phyloP scores from a whole-genome alignment of 2,113 vertebrate genomes.

The Panthera leo region DNA sequence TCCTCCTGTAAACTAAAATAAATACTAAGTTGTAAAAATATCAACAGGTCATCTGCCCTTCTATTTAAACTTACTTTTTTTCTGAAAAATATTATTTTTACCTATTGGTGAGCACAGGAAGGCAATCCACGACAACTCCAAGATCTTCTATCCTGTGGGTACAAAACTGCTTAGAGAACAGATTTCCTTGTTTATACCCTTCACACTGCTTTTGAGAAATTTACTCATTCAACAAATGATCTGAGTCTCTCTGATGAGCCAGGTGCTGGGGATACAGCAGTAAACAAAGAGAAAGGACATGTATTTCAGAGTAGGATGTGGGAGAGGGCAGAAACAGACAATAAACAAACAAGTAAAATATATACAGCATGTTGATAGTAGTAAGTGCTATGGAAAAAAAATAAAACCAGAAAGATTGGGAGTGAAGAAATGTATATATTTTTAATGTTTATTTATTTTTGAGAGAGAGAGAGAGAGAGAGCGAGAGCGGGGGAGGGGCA shows the following conservation, averaged over 20 bases:
- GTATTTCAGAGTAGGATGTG: neutral
- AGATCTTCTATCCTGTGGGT: constrained; percentile 92
- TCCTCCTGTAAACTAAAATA: constrained; percentile 91
- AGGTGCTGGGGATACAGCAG: neutral
- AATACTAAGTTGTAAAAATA: constrained; percentile 72
- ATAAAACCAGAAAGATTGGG: neutral
- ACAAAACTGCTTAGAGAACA: neutral
- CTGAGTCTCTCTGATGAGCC: neutral
- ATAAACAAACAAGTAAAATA: neutral
- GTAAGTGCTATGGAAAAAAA: neutral
- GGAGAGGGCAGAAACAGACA: neutral
- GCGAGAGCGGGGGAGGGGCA: too few species aligned
- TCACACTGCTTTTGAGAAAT: constrained; percentile 27
- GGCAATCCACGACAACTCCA: constrained; percentile 94
- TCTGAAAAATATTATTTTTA: constrained; percentile 79
- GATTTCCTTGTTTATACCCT: constrained; percentile 19
- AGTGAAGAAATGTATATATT: neutral
- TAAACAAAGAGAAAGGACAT: constrained; percentile 10
- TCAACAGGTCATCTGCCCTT: neutral
- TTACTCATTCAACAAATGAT: constrained; percentile 18
- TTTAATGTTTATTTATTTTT: too few species aligned
- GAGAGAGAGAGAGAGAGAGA: too few species aligned
- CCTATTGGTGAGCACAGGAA: constrained; percentile 95
- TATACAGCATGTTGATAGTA: neutral
- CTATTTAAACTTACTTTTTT: constrained; percentile 4